Evolutionary conservation across 2,113 vertebrate species (phyloP), one percentile per base, ranked within the genome.

Genomic region (Thalassarche chlororhynchos): DNA sequence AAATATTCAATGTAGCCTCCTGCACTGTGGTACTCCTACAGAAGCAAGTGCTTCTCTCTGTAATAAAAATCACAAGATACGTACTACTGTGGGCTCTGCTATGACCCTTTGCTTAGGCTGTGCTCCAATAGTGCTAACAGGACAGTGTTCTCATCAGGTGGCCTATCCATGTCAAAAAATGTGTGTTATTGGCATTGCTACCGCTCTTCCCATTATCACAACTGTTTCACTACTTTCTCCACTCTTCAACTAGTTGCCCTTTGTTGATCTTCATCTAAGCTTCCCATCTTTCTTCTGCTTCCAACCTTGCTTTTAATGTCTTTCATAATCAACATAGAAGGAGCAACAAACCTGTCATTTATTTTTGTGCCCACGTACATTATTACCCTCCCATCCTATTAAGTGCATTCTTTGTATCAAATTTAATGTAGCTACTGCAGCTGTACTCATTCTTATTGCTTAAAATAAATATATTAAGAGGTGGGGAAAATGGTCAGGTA

Each of bases 381-480:
- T 87, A 52, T 83, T 92, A 85, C 20, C 17, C 25, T 89, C 57
- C n/a, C 17, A 46, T 75, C 28, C 29, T 55, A 61, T 89, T 66
- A 94, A 84, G 47, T 55, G 32, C 2, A 19, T 81, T 82, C 64
- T 90, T 92, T 75, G 69, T 60, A 62, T 87, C 71, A 71, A 91
- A 82, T 89, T 90, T 86, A 64, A 90, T 95, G 90, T 87, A 90
- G 38, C 57, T 91, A 16, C 51, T 83, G 62, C 58, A 87, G 32
- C 36, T 86, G 40, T 74, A 85, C 13, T 78, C 17, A 15, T 79
- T 78, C 57, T 69, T 75, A 58, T 62, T 89, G 57, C 51, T 82
- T 87, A 69, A 95, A 94, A 79, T 64, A 94, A 93, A 87, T 62
- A 64, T 40, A 87, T 87, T 72, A 84, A 91, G 17, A 91, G 52